Base-by-base conservation (phyloP, 1,140 invertebrate genomes). In the Bombus balteatus region DNA sequence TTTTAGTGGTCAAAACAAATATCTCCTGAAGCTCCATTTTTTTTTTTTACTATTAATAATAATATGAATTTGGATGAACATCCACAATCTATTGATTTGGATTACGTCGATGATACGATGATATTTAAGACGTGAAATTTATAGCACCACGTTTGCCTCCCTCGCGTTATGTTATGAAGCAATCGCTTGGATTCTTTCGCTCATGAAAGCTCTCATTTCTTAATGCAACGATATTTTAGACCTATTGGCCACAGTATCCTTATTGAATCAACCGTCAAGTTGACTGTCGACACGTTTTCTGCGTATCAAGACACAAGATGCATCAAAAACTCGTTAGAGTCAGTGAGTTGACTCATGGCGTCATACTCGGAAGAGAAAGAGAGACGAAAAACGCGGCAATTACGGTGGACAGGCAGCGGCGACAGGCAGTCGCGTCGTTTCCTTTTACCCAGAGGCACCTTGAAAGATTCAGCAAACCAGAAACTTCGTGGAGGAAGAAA, bases 401-500 rank as follows among this genome's bases (percentile, higher is more conserved):
- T 82, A 82, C 81, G 4, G 57, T 22, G 39, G 25, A 62, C 70
- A 71, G 37, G 70, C 74, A 81, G 73, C 80, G 59, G 39, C 32
- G 57, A 34, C 57, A 41, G n/a, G 28, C 34, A 43, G 39, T 25
- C 37, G 47, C 57, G 18, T 62, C n/a, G n/a, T 15, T 62, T 73
- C 10, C 78, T 39, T 39, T 39, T 18, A 34, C 10, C 8, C 32
- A 13, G 53, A 59, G 28, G n/a, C 57, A 22, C 13, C 25, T 34
- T 75, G 81, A 75, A 82, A 75, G 73, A 82, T 82, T 82, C 81
- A 66, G 71, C 62, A 72, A 74, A 75, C 39, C 57, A 72, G 71
- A 82, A 82, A 82, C 57, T 82, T 75, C 2, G 3, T 3, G 57
- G 15, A 41, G 39, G n/a, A 28, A 82, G 47, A 25, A 47, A n/a